Conservation (phyloP, 2,888 invertebrate genomes). For the Drymonia ruficornis region DNA sequence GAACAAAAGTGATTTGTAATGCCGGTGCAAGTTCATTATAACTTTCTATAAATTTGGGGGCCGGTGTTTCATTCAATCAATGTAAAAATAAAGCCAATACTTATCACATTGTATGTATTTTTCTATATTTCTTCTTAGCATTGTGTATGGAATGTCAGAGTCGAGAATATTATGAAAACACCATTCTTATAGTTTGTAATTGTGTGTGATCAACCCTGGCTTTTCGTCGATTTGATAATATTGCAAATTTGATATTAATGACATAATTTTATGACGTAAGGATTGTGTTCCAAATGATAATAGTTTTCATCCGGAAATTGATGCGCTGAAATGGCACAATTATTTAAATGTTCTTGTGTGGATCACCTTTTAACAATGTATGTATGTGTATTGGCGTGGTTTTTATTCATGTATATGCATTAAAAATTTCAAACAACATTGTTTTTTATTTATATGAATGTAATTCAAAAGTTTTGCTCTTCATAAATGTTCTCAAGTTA, state of each 20-base stretch:
- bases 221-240: neutral
- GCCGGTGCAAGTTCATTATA: too few species aligned
- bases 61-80: too few species aligned
- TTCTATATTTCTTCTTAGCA: neutral
- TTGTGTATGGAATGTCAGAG: neutral
- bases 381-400: slow-evolving; percentile 77
- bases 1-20: too few species aligned
- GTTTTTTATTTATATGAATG: slow-evolving; percentile 42
- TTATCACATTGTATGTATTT: neutral
- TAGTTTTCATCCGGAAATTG: slow-evolving; percentile 27
- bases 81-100: neutral
- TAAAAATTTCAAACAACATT: slow-evolving; percentile 58
- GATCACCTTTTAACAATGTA: slow-evolving; percentile 66
- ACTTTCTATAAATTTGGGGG: too few species aligned
- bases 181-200: neutral
- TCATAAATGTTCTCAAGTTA: neutral
- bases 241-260: neutral
- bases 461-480: slow-evolving; percentile 6
- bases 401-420: slow-evolving; percentile 78
- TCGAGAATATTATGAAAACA: neutral
- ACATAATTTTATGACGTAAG: neutral
- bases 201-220: neutral
- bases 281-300: slow-evolving; percentile 14
- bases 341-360: slow-evolving; percentile 52
- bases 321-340: slow-evolving; percentile 56